These are phyloP conservation scores for Andricus grossulariae DNA, from an alignment of 1,140 invertebrate species.

Conservation along the genomic window DNA sequence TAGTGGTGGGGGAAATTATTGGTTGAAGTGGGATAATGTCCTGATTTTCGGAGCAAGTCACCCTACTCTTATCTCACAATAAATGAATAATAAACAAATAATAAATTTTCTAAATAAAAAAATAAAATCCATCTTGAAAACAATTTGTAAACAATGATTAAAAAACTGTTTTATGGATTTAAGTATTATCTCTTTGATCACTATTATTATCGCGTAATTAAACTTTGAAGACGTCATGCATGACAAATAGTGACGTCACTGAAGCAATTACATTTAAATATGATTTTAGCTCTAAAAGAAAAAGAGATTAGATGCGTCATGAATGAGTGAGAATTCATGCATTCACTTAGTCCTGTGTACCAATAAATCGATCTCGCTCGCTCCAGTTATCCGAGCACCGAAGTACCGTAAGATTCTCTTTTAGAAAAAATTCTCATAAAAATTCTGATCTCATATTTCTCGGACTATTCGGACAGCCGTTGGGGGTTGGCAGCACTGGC, in stretches of 20 bases:
- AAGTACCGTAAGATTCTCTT: not conserved
- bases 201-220: too few relatives aligned
- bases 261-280: not conserved
- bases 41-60: too few relatives aligned
- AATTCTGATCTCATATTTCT: not conserved
- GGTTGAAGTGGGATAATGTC: too few relatives aligned
- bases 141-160: too few relatives aligned
- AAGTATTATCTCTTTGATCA: too few relatives aligned
- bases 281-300: not conserved
- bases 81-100: too few relatives aligned
- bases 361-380: not conserved
- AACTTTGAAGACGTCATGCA: not conserved
- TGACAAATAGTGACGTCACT: constrained; percentile 15
- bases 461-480: not conserved
- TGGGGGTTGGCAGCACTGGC: not conserved
- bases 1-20: too few relatives aligned
- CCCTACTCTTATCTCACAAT: too few relatives aligned
- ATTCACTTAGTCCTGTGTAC: not conserved
- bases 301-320: not conserved
- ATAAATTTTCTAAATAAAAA: too few relatives aligned
- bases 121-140: too few relatives aligned
- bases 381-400: not conserved
- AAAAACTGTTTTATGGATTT: too few relatives aligned
- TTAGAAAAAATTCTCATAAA: not conserved
- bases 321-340: not conserved